Evolutionary conservation across 2,888 invertebrate species (phyloP), one percentile per base, ranked within the genome.

Genomic region (Deilephila porcellus): DNA sequence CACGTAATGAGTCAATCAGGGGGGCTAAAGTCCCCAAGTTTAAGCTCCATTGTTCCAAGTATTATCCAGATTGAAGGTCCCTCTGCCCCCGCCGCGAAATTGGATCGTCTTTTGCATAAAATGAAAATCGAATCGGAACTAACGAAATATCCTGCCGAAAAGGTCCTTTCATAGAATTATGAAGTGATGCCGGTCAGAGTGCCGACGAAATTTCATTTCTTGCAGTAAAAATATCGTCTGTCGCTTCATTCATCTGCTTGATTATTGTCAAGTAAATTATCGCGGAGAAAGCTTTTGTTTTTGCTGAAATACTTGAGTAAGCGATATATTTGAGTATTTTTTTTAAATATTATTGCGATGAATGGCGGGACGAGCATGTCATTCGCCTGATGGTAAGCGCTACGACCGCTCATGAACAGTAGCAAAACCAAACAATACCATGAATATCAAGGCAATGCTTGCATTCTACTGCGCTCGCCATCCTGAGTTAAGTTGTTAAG

Each of bases 31-130:
- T 32, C 3, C 14, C 19, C 20, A 74, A 72, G 67, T 76, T 76
- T 73, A 62, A 70, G 59, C 71, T 71, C 45, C 74, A 62, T 60
- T 70, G 72, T 19, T 56, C 25, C 53, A 73, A 83, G 88, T 86
- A 92, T 93, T 93, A 92, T 92, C 92, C 88, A 90, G 91, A 91
- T 92, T 90, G 90, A 87, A 86, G 88, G 88, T 86, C 86, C 84
- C 81, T 79, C 81, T 77, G 79, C 85, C 87, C 88, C 81, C 78
- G 80, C 79, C 82, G 73, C 85, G 82, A 86, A 91, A 93, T 91
- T 90, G 92, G 90, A 93, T 91, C 92, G 90, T 88, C 90, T 92
- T 92, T 93, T 93, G 93, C 93, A 94, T 93, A 92, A 93, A 93
- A 92, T 90, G 90, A 92, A 92, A 92, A 93, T 92, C 88, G 88